Evolutionary conservation across 1,140 invertebrate species (phyloP).

Genomic region (Nilaparvata lugens): DNA sequence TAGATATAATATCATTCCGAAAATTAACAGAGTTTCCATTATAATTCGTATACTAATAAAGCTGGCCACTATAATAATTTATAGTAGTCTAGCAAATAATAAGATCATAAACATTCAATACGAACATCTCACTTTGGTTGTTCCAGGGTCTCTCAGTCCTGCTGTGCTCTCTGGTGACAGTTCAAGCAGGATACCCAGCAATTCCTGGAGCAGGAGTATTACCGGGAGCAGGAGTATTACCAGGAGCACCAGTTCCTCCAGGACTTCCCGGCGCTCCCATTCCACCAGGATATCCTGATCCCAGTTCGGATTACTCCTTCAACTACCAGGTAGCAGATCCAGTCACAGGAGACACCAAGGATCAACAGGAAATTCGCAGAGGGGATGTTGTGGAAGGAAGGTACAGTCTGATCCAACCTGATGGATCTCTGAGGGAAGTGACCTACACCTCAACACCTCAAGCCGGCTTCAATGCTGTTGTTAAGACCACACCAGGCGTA

Average conservation of each 20-base stretch:
- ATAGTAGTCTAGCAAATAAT: no score
- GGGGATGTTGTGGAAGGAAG: conserved; percentile 43
- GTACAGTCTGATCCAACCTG: conserved; percentile 45
- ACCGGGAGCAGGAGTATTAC: neutral
- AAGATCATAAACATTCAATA: no score
- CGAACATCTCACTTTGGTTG: no score
- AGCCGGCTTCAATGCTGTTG: conserved; percentile 47
- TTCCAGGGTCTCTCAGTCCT: no score
- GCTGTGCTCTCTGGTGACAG: no score
- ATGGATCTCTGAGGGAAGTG: conserved; percentile 46
- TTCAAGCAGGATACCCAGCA: neutral
- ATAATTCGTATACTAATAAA: no score
- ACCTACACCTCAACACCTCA: conserved; percentile 48
- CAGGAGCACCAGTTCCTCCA: neutral
- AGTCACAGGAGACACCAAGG: conserved; percentile 42
- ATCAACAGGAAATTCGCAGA: conserved; percentile 40
- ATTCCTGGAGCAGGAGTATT: neutral
- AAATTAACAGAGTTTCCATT: no score
- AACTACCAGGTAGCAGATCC: conserved; percentile 42
- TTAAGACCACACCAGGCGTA: conserved; percentile 21
- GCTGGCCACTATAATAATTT: no score
- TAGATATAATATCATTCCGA: no score
- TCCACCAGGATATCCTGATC: conserved; percentile 1
- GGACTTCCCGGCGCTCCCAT: neutral
- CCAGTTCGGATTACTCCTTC: conserved; percentile 38